Conservation (phyloP, 1,140 invertebrate genomes). For the Neodiprion fabricii region DNA sequence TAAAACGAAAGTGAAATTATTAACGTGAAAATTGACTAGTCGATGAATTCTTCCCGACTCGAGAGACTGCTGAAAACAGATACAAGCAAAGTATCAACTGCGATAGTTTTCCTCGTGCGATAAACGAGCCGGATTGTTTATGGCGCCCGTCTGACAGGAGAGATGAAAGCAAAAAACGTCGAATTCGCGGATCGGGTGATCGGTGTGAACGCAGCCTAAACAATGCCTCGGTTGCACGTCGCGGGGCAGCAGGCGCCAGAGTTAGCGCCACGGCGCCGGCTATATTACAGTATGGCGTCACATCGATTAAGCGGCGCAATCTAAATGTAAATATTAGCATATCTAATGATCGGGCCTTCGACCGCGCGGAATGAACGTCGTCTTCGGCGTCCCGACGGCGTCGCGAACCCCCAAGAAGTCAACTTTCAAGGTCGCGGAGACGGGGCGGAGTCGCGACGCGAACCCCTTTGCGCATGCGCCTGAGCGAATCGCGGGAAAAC, state of each 20-base stretch:
- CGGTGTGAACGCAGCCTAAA: neutral
- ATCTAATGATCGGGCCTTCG: slow-evolving; percentile 52
- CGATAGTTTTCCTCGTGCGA: too few species aligned
- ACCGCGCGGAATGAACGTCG: slow-evolving; percentile 32
- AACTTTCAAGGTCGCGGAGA: slow-evolving; percentile 48
- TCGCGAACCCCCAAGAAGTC: slow-evolving; percentile 46
- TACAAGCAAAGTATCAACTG: too few species aligned
- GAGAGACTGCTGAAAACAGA: too few species aligned
- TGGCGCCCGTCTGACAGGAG: slow-evolving; percentile 12
- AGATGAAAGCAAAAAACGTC: slow-evolving; percentile 28
- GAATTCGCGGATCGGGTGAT: slow-evolving; percentile 5
- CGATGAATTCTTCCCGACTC: too few species aligned
- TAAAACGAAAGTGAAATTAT: too few species aligned
- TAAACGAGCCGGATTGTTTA: too few species aligned
- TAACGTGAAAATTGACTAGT: too few species aligned
- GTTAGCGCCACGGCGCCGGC: slow-evolving; percentile 57
- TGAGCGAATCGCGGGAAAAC: slow-evolving; percentile 22
- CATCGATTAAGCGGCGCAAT: slow-evolving; percentile 58
- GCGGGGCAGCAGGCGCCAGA: slow-evolving; percentile 44
- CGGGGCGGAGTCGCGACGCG: slow-evolving; percentile 37
- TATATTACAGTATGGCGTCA: slow-evolving; percentile 58
- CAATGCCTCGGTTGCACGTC: neutral
- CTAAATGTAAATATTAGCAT: slow-evolving; percentile 61
- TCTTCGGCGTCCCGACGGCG: too few species aligned
- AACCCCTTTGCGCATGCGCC: slow-evolving; percentile 37